phyloP scores from a whole-genome alignment of 2,113 vertebrate species.

The Nettapus auritus region DNA sequence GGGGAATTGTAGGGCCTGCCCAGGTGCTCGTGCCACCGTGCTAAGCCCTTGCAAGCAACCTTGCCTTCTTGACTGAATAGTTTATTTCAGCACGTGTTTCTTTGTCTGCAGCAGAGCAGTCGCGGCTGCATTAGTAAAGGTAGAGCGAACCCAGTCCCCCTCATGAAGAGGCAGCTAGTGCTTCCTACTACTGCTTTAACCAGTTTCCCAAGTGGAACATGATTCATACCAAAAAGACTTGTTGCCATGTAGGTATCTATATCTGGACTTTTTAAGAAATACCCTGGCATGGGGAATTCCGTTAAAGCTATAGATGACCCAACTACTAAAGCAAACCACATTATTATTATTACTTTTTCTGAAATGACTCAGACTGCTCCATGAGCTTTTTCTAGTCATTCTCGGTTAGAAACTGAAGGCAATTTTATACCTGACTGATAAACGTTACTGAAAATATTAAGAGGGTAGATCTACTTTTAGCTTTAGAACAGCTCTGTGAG shows the following conservation, averaged over 20 bases:
- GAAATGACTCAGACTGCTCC: neutral
- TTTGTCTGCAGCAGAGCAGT: accelerated
- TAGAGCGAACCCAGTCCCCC: neutral
- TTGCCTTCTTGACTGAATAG: neutral
- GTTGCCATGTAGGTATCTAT: neutral
- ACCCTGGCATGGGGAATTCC: neutral
- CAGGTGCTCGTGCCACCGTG: neutral
- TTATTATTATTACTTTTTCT: neutral
- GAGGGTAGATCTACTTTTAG: neutral
- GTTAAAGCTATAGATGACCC: neutral
- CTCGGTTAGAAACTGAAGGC: neutral
- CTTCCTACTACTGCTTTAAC: neutral
- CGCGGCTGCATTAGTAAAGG: neutral
- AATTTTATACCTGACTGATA: neutral
- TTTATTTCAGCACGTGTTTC: neutral
- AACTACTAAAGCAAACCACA: neutral
- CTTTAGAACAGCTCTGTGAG: neutral
- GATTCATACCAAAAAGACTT: neutral
- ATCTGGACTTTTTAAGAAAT: neutral
- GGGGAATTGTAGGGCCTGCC: neutral
- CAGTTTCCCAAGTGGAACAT: neutral
- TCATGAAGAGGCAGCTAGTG: neutral
- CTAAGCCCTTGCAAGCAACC: neutral
- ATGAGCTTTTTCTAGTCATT: neutral
- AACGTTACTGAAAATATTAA: neutral